Conservation (phyloP, 2,797 vertebrate species). For the Enteromius mattozi region DNA sequence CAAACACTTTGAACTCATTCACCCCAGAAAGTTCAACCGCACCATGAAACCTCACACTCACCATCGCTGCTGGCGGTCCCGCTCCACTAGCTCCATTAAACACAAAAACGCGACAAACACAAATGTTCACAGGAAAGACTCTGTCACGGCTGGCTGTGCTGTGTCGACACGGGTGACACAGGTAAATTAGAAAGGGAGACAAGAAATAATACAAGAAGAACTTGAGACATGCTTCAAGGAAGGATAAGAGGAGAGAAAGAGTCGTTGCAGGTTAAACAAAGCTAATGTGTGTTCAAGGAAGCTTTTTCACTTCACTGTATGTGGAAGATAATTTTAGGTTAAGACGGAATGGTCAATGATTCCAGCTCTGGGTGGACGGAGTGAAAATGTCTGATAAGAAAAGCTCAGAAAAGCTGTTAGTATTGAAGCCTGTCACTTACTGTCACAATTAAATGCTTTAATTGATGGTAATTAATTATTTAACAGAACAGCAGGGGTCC, state of each 20-base stretch:
- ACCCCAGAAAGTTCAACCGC: constrained; percentile 54
- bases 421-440: background rate
- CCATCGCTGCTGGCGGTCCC: constrained; percentile 54
- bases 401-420: background rate
- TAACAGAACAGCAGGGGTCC: background rate
- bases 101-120: constrained; percentile 42
- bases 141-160: constrained; percentile 50
- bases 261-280: background rate
- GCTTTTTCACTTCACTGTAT: background rate
- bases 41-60: constrained; percentile 55
- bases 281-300: constrained; percentile 13
- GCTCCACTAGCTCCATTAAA: constrained; percentile 47
- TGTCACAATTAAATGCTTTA: background rate
- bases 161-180: constrained; percentile 44
- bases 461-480: background rate
- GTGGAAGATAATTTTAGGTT: background rate
- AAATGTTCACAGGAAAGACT: constrained; percentile 49
- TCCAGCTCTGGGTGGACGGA: background rate
- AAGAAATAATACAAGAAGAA: constrained; percentile 37
- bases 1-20: constrained; percentile 58
- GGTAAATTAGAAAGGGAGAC: constrained; percentile 48
- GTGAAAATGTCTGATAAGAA: background rate
- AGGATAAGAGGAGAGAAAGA: constrained; percentile 10
- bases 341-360: background rate
- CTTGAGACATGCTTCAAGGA: constrained; percentile 21